Conservation (phyloP, 2,797 vertebrate species). For the Muscicapa striata region DNA sequence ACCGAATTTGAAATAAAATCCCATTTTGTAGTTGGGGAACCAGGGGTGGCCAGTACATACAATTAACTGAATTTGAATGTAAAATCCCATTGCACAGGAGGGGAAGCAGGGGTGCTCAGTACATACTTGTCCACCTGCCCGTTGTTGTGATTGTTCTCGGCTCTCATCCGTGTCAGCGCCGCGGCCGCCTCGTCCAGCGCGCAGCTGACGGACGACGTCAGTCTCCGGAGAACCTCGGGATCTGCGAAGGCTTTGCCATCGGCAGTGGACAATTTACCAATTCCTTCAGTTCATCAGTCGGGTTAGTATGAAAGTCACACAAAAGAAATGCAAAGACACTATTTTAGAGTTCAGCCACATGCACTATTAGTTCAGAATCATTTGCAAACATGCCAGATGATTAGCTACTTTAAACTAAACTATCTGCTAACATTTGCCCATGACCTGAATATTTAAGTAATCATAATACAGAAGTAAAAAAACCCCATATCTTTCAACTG, state of each 20-base stretch:
- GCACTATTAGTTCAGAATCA: constrained; percentile 68
- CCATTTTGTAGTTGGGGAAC: accelerated
- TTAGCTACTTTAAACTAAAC: background rate
- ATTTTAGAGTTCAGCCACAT: constrained; percentile 73
- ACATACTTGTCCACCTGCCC: constrained; percentile 99
- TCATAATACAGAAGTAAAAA: background rate
- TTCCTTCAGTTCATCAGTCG: constrained; percentile 86
- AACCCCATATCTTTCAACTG: background rate
- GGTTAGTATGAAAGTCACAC: constrained; percentile 73
- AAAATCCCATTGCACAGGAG: no score
- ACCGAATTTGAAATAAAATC: background rate
- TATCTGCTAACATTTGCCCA: background rate
- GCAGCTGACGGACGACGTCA: constrained; percentile 98
- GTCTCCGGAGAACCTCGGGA: constrained; percentile 95
- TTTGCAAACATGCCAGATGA: constrained; percentile 62
- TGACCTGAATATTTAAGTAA: background rate
- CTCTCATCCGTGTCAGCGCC: constrained; percentile 96
- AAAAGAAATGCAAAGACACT: constrained; percentile 81
- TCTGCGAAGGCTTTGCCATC: constrained; percentile 99
- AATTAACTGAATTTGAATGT: background rate
- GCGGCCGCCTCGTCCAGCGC: constrained; percentile 97
- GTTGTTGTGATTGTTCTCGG: constrained; percentile 94
- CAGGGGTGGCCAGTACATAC: accelerated
- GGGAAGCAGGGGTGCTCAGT: background rate
- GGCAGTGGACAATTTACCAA: constrained; percentile 99